Base-by-base conservation (phyloP, 2,888 invertebrate genomes). In the Plebejus anna region DNA sequence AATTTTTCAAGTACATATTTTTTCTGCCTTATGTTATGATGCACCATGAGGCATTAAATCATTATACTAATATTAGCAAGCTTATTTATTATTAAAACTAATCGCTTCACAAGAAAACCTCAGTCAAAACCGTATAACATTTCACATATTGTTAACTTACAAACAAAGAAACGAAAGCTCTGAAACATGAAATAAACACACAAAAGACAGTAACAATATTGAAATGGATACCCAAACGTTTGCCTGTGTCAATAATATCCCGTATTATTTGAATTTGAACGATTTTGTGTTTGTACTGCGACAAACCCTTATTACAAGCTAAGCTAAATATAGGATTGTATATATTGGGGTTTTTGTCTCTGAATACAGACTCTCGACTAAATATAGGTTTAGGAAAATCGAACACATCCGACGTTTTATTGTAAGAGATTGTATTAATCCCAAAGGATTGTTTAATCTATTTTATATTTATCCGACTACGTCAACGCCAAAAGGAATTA, bases 201-300 rank as follows among this genome's bases (percentile, higher is more conserved):
- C 22, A 22, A 59, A 59, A 59, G 59, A n/a, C 22, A 22, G 22
- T 59, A 59, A 59, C 59, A 59, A 59, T 59, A 59, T 22, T 59
- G 59, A 59, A 59, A 59, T 6, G 59, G 59, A 22, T 59, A n/a
- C 59, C 59, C n/a, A n/a, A 59, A 59, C 22, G 59, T 59, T 59
- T 59, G 59, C 59, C 59, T 59, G 59, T 59, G 59, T 59, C 59
- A 59, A 59, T 59, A 59, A 59, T 59, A 7, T 59, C 59, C n/a
- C 22, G 22, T 0, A 9, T 59, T 59, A 59, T 59, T 59, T 59
- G 59, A n/a, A 59, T 59, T 22, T 59, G 59, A 59, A 59, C 59
- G 59, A 22, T 59, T 59, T 59, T 59, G 59, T 59, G 59, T 59
- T 59, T n/a, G 59, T n/a, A 59, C 59, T 22, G 9, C 59, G 59